Base-by-base conservation (phyloP, 2,888 invertebrate genomes). In the Melinopterus prodromus region DNA sequence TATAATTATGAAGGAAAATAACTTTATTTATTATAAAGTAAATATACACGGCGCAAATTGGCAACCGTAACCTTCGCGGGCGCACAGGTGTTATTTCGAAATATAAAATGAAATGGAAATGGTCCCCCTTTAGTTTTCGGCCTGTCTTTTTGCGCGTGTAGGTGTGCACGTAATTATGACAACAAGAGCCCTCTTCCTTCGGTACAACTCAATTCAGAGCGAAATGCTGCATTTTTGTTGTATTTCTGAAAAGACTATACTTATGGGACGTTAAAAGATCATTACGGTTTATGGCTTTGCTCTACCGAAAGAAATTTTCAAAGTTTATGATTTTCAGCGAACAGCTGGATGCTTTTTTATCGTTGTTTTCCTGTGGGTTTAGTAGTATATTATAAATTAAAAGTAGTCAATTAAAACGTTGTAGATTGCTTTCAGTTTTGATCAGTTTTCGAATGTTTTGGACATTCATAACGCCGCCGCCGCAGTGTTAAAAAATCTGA, bases 11-110 rank as follows among this genome's bases (percentile, higher is more conserved):
- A 36, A 16, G 16, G 37, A 36, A 77, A 77, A 77, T 77, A 71
- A 38, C 77, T 71, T 71, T 77, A 77, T 77, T 77, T 77, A n/a
- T 77, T 70, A 26, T 70, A 71, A 15, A 70, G 70, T 16, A 53
- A 53, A 53, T 53, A 53, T 53, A 53, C 12, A 53, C 53, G 5
- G 53, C 53, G 53, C 5, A 53, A 53, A 53, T 53, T 12, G 53
- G 12, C 9, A 53, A 7, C 53, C 53, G 53, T 53, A 53, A 53
- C 26, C 26, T 26, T 26, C 1, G 3, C 26, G 3, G 26, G 26
- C 26, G 3, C 26, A 26, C 53, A 53, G 53, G 53, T 53, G 53
- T 53, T 53, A 53, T 53, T 53, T 53, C 5, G 9, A 53, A 53
- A 12, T 53, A 53, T 53, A 53, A 53, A 53, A 53, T 53, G 53